Percentiles rank a stretch among this genome's conserved stretches.
These are phyloP conservation scores for Cephus pulcher DNA, from an alignment of 2,888 invertebrate genomes.

Conservation along the genomic window DNA sequence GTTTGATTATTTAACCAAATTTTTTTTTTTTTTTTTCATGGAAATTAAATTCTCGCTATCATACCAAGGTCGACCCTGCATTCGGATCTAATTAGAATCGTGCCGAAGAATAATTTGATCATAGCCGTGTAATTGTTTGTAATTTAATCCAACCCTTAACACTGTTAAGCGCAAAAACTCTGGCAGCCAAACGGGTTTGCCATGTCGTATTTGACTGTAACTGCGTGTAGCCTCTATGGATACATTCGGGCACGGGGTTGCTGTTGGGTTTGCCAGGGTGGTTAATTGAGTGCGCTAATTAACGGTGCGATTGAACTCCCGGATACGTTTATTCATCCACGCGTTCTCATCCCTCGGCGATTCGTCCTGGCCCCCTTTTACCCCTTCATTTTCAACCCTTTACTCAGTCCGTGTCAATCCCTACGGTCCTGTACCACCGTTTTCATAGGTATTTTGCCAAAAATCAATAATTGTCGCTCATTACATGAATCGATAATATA, in stretches of 20 bases:
- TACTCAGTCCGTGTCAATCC: too few relatives aligned
- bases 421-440: too few relatives aligned
- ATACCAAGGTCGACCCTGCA: neutral
- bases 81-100: conserved; percentile 1
- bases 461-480: too few relatives aligned
- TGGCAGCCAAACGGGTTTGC: conserved; percentile 8
- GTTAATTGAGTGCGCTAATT: conserved; percentile 57
- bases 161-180: conserved; percentile 43
- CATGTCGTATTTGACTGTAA: too few relatives aligned
- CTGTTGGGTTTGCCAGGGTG: conserved; percentile 25
- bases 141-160: conserved; percentile 49
- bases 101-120: too few relatives aligned
- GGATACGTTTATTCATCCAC: neutral
- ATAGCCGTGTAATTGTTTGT: conserved; percentile 50
- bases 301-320: conserved; percentile 52
- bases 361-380: neutral
- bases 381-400: too few relatives aligned
- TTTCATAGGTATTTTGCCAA: too few relatives aligned
- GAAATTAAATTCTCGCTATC: neutral
- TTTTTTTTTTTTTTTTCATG: neutral
- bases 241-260: neutral
- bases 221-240: too few relatives aligned
- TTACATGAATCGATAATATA: too few relatives aligned
- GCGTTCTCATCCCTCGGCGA: conserved; percentile 4
- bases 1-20: neutral